phyloP scores from a whole-genome alignment of 2,113 vertebrate genomes.

The Thinocorus orbignyianus region DNA sequence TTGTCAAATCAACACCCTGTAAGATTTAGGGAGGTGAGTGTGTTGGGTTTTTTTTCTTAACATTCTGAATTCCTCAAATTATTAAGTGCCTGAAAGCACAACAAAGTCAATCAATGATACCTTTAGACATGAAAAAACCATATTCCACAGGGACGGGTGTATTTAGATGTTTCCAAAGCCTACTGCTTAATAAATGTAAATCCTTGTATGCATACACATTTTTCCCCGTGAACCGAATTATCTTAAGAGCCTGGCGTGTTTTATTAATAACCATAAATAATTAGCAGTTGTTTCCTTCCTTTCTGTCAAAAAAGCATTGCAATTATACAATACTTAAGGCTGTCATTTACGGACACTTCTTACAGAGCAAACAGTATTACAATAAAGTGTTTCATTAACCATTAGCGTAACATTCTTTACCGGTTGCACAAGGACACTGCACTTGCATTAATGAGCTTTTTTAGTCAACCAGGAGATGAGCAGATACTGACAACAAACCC shows the following conservation, averaged over 20 bases:
- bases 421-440: background rate
- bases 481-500: background rate
- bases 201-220: background rate
- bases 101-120: background rate
- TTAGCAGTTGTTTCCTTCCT: conserved; percentile 16
- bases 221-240: background rate
- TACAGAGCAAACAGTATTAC: background rate
- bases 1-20: background rate
- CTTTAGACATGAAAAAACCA: background rate
- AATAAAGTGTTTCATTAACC: background rate
- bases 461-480: background rate
- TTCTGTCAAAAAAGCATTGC: background rate
- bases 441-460: background rate
- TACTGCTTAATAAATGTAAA: background rate
- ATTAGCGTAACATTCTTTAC: background rate
- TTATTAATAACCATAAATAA: conserved; percentile 27
- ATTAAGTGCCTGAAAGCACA: background rate
- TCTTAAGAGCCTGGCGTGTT: background rate
- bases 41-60: background rate
- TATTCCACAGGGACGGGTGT: background rate
- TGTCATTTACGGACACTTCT: background rate
- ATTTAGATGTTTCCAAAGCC: background rate
- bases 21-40: background rate
- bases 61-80: background rate
- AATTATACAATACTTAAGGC: conserved; percentile 6